Percentiles rank a stretch among this genome's conserved stretches.
phyloP scores from a whole-genome alignment of 2,113 vertebrate species.

The Calcarius ornatus region DNA sequence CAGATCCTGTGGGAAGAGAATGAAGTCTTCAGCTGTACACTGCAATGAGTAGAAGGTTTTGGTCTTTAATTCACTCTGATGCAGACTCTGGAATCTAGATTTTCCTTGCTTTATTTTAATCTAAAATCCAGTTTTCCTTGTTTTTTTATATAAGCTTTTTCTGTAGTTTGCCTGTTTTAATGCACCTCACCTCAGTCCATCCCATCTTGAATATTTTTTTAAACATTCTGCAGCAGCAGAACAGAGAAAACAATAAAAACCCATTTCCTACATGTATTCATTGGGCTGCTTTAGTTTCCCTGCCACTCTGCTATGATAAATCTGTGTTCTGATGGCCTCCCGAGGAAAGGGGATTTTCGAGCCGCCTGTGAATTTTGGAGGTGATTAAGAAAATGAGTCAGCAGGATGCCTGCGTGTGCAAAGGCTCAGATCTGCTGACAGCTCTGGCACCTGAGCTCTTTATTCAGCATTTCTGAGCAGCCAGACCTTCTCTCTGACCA shows the following conservation, averaged over 20 bases:
- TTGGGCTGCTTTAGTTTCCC: not conserved
- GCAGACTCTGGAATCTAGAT: not conserved
- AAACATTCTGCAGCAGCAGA: not conserved
- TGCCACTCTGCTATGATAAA: not conserved
- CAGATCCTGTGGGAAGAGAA: not conserved
- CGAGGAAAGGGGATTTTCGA: not conserved
- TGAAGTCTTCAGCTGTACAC: not conserved
- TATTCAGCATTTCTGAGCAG: not conserved
- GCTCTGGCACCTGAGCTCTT: not conserved
- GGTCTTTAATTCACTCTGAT: not conserved
- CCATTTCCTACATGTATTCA: rapidly evolving
- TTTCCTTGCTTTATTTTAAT: not conserved
- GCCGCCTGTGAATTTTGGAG: not conserved
- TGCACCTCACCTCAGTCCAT: not conserved
- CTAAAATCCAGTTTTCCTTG: not conserved
- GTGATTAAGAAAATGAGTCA: not conserved
- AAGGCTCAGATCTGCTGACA: not conserved
- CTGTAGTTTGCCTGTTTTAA: not conserved
- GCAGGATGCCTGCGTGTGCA: not conserved
- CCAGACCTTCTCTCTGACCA: not conserved
- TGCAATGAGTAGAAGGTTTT: not conserved
- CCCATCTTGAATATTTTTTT: not conserved
- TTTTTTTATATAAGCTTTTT: not conserved
- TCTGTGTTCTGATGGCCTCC: not conserved
- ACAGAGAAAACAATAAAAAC: not conserved